These are phyloP conservation scores for Drosophila asahinai DNA, from an alignment of 1,140 invertebrate species.

Conservation along the genomic window DNA sequence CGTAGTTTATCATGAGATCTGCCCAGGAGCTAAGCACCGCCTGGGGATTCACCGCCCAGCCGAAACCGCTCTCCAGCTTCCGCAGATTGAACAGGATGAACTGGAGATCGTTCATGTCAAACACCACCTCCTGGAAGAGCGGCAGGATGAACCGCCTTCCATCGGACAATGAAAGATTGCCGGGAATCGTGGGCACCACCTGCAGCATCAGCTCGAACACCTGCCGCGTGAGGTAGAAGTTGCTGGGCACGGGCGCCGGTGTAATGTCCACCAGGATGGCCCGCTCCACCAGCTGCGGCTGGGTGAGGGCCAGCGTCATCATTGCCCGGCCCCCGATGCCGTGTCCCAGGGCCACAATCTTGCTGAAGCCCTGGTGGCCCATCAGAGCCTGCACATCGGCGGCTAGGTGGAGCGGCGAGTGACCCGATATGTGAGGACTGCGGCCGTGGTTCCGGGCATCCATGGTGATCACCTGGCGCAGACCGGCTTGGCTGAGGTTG, in stretches of 20 bases:
- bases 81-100: slow-evolving; percentile 16
- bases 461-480: slow-evolving; percentile 88
- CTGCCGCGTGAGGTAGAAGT: not conserved
- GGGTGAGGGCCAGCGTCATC: slow-evolving; percentile 48
- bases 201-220: slow-evolving; percentile 33
- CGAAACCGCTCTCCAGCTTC: slow-evolving; percentile 23
- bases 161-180: slow-evolving; percentile 4
- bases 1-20: slow-evolving; percentile 23
- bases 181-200: slow-evolving; percentile 20
- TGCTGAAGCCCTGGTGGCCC: not conserved
- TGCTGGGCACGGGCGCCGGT: slow-evolving; percentile 18
- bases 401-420: slow-evolving; percentile 90
- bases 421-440: slow-evolving; percentile 90
- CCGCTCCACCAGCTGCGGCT: slow-evolving; percentile 42
- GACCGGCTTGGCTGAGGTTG: slow-evolving; percentile 15
- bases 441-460: slow-evolving; percentile 96
- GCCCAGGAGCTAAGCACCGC: slow-evolving; percentile 41
- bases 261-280: slow-evolving; percentile 49
- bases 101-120: slow-evolving; percentile 1
- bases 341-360: slow-evolving; percentile 39
- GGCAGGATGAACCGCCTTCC: slow-evolving; percentile 20
- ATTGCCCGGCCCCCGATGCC: slow-evolving; percentile 37
- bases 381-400: slow-evolving; percentile 86
- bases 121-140: slow-evolving; percentile 5
- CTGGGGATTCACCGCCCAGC: slow-evolving; percentile 33